Evolutionary conservation across 2,888 invertebrate species (phyloP), one percentile per base, ranked within the genome.

Genomic region (Papilio protenor): DNA sequence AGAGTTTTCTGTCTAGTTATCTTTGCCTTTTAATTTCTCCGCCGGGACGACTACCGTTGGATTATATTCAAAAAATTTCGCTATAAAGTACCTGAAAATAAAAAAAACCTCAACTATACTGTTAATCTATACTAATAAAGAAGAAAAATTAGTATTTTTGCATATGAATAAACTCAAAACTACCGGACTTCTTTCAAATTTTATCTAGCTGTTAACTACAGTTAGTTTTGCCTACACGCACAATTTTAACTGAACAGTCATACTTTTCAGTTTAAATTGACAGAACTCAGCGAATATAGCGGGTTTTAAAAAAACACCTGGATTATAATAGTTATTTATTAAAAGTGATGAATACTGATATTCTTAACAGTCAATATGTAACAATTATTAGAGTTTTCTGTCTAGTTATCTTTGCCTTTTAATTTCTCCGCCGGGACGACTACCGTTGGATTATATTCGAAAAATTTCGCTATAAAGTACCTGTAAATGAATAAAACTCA

Each of bases 391-490:
- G 40, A 66, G 40, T 45, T 45, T 45, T 18, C 4, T 2, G 18
- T 72, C 52, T 52, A 72, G 76, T 45, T 52, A n/a, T 47, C 72
- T 64, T 76, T 73, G 40, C 16, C 33, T 73, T 77, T 69, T 77
- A 27, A 12, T 23, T 61, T 70, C 21, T 78, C 52, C 3, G 79
- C 52, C 27, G 61, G 27, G 27, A 8, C 14, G 21, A 77, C 27
- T 2, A 61, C 49, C n/a, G 87, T 85, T 55, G 91, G 91, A 71
- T 87, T 91, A 76, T 90, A 88, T 83, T 93, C 92, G 81, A 94
- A 94, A 83, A 94, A 94, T 88, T 94, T 94, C 6, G 94, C 93
- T 77, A 94, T 94, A 78, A 94, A 94, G 80, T 93, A 94, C 94
- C 94, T 94, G 87, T 33, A 87, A 85, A 73, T 49, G 79, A 75